These are phyloP conservation scores for Blera fallax DNA, from an alignment of 2,888 invertebrate genomes.

Conservation along the genomic window DNA sequence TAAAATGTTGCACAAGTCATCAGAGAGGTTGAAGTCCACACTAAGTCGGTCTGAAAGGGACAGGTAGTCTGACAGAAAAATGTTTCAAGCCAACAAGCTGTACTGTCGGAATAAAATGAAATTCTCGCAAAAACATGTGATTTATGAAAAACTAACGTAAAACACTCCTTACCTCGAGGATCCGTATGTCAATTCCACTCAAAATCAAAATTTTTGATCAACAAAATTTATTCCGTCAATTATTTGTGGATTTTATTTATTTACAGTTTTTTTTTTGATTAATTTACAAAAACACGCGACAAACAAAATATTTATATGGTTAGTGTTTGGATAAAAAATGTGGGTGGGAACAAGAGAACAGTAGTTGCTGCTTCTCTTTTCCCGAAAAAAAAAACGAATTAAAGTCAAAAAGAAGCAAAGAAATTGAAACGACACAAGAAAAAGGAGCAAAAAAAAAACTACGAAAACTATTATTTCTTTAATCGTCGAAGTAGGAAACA, in stretches of 20 bases:
- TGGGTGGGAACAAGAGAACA: constrained; percentile 58
- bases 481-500: constrained; percentile 54
- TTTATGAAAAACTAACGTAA: neutral
- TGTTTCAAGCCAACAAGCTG: too few relatives aligned
- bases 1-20: neutral
- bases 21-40: neutral
- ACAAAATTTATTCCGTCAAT: constrained; percentile 60
- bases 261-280: constrained; percentile 36
- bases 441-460: neutral
- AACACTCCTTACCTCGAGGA: constrained; percentile 26
- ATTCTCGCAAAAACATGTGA: constrained; percentile 38
- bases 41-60: neutral
- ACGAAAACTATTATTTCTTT: constrained; percentile 48
- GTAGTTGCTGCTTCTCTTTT: constrained; percentile 17
- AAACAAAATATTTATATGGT: constrained; percentile 67
- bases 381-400: constrained; percentile 50
- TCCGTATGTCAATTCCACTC: constrained; percentile 30
- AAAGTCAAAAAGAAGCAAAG: constrained; percentile 50
- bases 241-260: constrained; percentile 12
- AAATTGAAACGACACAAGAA: constrained; percentile 42
- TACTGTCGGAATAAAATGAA: neutral
- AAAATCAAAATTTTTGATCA: constrained; percentile 46
- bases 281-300: constrained; percentile 63
- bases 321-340: constrained; percentile 56
- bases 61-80: neutral